phyloP scores from a whole-genome alignment of 2,113 vertebrate species.

The Macquaria australasica region DNA sequence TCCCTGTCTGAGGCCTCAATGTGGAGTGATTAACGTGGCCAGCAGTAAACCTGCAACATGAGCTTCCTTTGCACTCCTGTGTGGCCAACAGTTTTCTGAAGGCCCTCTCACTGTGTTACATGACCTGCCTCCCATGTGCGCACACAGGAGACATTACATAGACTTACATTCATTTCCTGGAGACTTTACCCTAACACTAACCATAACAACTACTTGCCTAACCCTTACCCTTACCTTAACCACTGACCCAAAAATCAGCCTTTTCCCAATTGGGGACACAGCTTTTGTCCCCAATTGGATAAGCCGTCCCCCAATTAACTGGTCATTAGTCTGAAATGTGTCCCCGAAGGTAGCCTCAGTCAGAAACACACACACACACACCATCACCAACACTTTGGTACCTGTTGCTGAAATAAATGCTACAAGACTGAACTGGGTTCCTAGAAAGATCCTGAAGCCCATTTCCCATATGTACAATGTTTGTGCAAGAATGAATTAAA shows the following conservation, averaged over 20 bases:
- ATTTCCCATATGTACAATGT: not conserved
- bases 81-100: slow-evolving; percentile 12
- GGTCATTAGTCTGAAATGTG: too few relatives aligned
- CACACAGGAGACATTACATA: not conserved
- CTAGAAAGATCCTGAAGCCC: not conserved
- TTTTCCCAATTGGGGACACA: too few relatives aligned
- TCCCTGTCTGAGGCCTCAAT: slow-evolving; percentile 22
- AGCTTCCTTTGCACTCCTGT: slow-evolving; percentile 39
- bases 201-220: too few relatives aligned
- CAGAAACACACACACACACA: not conserved
- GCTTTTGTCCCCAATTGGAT: too few relatives aligned
- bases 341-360: too few relatives aligned
- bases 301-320: too few relatives aligned
- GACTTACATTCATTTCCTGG: too few relatives aligned
- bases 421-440: not conserved
- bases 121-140: slow-evolving; percentile 23
- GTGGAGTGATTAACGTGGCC: slow-evolving; percentile 43
- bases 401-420: slow-evolving; percentile 10
- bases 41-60: slow-evolving; percentile 61
- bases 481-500: slow-evolving; percentile 20
- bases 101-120: slow-evolving; percentile 26
- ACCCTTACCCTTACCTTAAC: too few relatives aligned
- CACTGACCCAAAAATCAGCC: too few relatives aligned
- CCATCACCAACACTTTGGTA: not conserved
- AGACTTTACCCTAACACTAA: too few relatives aligned